Conservation (phyloP, 1,140 invertebrate genomes). For the Rhynchophorus ferrugineus region DNA sequence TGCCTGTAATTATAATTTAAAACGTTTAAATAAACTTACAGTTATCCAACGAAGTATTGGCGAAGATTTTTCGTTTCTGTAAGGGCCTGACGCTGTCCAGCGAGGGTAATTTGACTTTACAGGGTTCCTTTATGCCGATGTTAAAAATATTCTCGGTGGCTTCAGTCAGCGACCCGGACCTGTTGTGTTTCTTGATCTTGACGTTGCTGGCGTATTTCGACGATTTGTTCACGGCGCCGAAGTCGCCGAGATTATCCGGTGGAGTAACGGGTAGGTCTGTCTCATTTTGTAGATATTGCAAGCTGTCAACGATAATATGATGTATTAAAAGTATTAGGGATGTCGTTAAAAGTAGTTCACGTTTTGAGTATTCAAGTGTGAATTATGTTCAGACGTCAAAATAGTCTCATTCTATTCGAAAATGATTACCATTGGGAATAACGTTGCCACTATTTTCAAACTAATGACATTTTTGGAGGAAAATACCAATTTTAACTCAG, state of each 20-base stretch:
- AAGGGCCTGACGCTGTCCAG: conserved; percentile 31
- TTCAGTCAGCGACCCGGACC: conserved; percentile 34
- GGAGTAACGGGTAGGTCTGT: conserved; percentile 29
- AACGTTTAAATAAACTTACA: conserved; percentile 24
- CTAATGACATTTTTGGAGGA: too few relatives aligned
- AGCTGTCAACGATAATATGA: conserved; percentile 32
- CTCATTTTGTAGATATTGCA: conserved; percentile 43
- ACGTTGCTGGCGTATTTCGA: conserved; percentile 12
- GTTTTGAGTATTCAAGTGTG: too few relatives aligned
- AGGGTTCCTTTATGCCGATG: conserved; percentile 32
- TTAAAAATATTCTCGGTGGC: conserved; percentile 36
- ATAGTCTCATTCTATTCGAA: too few relatives aligned
- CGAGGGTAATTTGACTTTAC: conserved; percentile 36
- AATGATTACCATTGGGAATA: too few relatives aligned
- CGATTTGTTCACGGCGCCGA: conserved; percentile 15
- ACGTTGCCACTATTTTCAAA: too few relatives aligned
- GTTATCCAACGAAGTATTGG: conserved; percentile 38
- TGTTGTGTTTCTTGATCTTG: conserved; percentile 16
- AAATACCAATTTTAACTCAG: too few relatives aligned
- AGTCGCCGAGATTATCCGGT: conserved; percentile 24
- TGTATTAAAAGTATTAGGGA: conserved; percentile 8
- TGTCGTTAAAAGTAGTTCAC: too few relatives aligned
- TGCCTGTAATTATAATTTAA: background rate
- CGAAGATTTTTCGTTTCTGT: conserved; percentile 35
- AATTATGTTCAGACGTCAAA: too few relatives aligned